phyloP scores from a whole-genome alignment of 2,888 invertebrate species.

The Macaria notata region DNA sequence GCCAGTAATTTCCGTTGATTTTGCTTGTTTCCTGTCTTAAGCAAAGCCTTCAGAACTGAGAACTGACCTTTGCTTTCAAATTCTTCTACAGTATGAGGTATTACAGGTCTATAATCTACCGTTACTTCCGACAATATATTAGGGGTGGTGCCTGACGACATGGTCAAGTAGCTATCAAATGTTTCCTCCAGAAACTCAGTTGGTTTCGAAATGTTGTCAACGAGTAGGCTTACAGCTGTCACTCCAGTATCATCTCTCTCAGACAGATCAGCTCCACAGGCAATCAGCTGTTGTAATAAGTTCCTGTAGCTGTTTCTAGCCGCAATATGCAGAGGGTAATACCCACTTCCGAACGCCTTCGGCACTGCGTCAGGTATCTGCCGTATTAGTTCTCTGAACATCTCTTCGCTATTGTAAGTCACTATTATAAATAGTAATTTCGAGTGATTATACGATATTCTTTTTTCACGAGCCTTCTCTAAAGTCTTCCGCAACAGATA shows the following conservation, averaged over 20 bases:
- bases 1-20: constrained; percentile 65
- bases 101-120: constrained; percentile 10
- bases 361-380: constrained; percentile 10
- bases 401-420: not conserved
- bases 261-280: constrained; percentile 12
- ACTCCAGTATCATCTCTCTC: not conserved
- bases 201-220: constrained; percentile 50
- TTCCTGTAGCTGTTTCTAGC: constrained; percentile 8
- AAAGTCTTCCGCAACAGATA: constrained; percentile 52
- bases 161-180: constrained; percentile 65
- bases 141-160: constrained; percentile 46
- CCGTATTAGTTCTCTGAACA: constrained; percentile 5
- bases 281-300: constrained; percentile 3
- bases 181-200: constrained; percentile 66
- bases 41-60: constrained; percentile 5
- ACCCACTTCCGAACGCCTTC: not conserved
- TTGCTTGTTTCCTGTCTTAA: constrained; percentile 24
- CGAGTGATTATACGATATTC: constrained; percentile 7
- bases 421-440: constrained; percentile 3
- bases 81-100: not conserved
- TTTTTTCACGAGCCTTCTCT: constrained; percentile 20
- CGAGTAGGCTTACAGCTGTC: constrained; percentile 12
- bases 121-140: constrained; percentile 2
- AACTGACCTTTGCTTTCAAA: constrained; percentile 3
- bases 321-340: constrained; percentile 10